A percentile compares a stretch with the other conserved stretches of the same genome.
Evolutionary conservation across 2,888 invertebrate genomes (phyloP).

Genomic region (Ichneumoninae sp.): DNA sequence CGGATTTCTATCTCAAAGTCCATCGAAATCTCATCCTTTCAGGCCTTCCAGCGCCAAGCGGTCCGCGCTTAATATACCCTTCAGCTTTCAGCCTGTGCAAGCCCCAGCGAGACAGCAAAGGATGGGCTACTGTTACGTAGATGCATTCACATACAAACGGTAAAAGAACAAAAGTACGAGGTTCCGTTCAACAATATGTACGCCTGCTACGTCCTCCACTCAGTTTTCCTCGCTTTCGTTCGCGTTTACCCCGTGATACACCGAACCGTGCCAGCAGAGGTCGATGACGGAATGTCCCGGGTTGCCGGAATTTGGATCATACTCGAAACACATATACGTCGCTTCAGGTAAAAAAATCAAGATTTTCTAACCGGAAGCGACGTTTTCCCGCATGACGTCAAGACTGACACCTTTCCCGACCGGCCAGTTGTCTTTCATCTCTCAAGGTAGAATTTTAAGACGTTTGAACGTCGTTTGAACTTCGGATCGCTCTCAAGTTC

Average conservation of each 20-base stretch:
- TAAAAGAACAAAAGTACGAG: not conserved
- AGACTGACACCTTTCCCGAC: not conserved
- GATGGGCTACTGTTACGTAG: not conserved
- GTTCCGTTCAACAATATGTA: not conserved
- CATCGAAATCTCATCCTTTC: constrained; percentile 72
- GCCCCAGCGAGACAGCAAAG: not conserved
- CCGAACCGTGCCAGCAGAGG: not conserved
- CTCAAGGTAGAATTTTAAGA: not conserved
- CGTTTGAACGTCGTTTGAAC: too few species aligned
- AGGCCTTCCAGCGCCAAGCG: constrained; percentile 60
- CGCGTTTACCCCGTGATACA: not conserved
- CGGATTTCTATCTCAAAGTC: constrained; percentile 68
- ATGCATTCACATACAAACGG: not conserved
- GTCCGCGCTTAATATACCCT: constrained; percentile 15
- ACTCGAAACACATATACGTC: not conserved
- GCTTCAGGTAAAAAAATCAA: too few species aligned
- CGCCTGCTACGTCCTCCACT: not conserved
- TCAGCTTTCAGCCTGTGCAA: constrained; percentile 4
- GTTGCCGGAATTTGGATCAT: too few species aligned
- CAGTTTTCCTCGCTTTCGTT: not conserved
- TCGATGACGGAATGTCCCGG: not conserved
- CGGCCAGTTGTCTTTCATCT: not conserved
- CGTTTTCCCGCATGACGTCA: too few species aligned
- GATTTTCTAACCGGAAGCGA: too few species aligned
- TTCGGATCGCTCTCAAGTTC: too few species aligned